Evolutionary conservation across 2,113 vertebrate genomes (phyloP), one percentile per base, ranked within the genome.

Genomic region (Sterrhoptilus dennistouni): DNA sequence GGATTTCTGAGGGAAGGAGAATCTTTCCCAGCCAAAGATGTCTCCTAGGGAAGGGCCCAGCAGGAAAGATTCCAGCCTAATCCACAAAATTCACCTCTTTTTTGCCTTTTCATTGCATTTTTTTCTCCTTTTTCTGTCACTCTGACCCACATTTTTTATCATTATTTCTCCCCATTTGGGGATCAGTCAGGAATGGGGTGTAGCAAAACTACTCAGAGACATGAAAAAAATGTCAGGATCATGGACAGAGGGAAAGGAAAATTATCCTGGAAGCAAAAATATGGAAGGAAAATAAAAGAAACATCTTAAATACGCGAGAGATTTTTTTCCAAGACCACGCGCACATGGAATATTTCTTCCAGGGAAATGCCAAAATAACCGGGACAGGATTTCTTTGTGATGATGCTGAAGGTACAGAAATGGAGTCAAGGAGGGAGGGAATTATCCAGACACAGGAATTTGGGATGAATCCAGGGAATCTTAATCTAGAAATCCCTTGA

Each of bases 191-290:
- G 57, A 52, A 56, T 5, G 4, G 8, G 9, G 1, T 8, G 7
- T 1, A 20, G 22, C 8, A 59, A 47, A 87, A 84, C 19, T 11
- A 2, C 49, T 17, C 1, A 2, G 13, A 81, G 8, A 8, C 4
- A 14, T 0, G 0, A 15, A 15, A n/a, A 84, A 71, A 82, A 25
- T 3, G 0, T 12, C 19, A 9, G 6, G 10, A 57, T 15, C 14
- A 13, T 2, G 28, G 42, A 11, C 0, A 2, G 19, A 59, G 78
- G 21, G 33, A 33, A 49, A 49, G 8, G 33, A 70, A 27, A 69
- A 31, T 36, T 6, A 20, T 40, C 36, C n/a, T 61, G 42, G 31
- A 53, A 84, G 16, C 16, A 42, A 91, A 72, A 72, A 47, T 7
- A 10, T 2, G 1, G 5, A 65, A 36, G 24, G 9, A 1, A 69